These are phyloP conservation scores for Planococcus citri DNA, from an alignment of 1,140 invertebrate genomes.

Conservation along the genomic window DNA sequence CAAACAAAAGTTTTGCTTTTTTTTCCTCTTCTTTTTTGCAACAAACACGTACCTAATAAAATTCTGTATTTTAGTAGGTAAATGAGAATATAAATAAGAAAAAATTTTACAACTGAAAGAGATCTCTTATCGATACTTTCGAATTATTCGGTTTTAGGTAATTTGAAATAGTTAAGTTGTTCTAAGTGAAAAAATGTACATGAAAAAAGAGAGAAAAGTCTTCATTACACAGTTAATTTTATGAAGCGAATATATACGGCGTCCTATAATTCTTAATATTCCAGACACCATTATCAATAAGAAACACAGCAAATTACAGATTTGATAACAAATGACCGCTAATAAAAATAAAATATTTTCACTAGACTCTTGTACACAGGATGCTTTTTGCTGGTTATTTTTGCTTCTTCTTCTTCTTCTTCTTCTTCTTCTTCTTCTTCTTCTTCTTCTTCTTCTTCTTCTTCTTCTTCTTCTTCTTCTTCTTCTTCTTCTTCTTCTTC, in stretches of 20 bases:
- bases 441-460: not conserved
- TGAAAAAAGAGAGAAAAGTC: no score
- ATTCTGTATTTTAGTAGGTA: no score
- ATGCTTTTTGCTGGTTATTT: not conserved
- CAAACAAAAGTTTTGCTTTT: no score
- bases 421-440: not conserved
- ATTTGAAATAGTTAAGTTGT: no score
- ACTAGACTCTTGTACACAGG: not conserved
- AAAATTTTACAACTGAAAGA: no score
- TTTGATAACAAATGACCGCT: not conserved
- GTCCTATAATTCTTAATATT: not conserved
- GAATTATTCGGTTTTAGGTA: no score
- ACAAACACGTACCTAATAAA: no score
- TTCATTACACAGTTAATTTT: slow-evolving; percentile 3
- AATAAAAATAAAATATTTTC: slow-evolving; percentile 5
- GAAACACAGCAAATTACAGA: not conserved
- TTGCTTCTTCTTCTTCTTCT: not conserved
- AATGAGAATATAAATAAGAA: no score
- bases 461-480: not conserved
- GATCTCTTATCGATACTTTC: no score
- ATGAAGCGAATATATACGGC: not conserved
- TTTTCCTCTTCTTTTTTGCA: no score
- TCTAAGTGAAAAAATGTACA: no score
- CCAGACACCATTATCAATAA: not conserved
- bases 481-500: not conserved